A percentile compares a stretch with the other conserved stretches of the same genome.
These are phyloP conservation scores for Heterotilapia buettikoferi DNA, from an alignment of 2,113 vertebrate species.

Conservation along the genomic window DNA sequence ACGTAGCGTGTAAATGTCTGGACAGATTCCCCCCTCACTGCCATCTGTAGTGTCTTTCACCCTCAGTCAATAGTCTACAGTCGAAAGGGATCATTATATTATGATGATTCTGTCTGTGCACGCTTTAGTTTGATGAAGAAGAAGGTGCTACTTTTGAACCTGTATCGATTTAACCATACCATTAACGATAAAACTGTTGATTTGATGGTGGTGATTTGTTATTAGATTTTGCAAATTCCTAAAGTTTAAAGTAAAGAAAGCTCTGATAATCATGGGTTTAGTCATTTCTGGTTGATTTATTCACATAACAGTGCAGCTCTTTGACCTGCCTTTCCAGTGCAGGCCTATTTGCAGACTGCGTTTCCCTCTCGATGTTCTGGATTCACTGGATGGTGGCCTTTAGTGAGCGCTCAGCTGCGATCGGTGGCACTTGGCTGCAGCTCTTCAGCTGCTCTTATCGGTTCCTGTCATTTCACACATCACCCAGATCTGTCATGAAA, in stretches of 20 bases:
- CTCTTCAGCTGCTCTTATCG: not conserved
- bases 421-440: not conserved
- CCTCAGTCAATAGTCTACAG: not conserved
- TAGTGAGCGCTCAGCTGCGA: not conserved
- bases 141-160: not conserved
- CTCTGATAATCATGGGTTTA: not conserved
- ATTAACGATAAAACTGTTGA: not conserved
- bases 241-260: not conserved
- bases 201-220: not conserved
- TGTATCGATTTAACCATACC: not conserved
- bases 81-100: not conserved
- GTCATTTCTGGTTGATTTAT: not conserved
- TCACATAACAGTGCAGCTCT: not conserved
- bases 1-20: too few species aligned
- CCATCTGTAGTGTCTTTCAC: not conserved
- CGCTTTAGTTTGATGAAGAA: not conserved
- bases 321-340: not conserved
- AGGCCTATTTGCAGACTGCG: not conserved
- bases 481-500: not conserved
- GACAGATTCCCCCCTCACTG: too few species aligned
- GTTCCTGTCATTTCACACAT: not conserved
- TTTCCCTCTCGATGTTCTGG: accelerated
- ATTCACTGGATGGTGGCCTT: not conserved
- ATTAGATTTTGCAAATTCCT: not conserved
- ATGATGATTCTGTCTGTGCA: not conserved